A percentile compares a stretch with the other conserved stretches of the same genome.
phyloP scores from a whole-genome alignment of 2,797 vertebrate species.

The Spinus olivaceus region DNA sequence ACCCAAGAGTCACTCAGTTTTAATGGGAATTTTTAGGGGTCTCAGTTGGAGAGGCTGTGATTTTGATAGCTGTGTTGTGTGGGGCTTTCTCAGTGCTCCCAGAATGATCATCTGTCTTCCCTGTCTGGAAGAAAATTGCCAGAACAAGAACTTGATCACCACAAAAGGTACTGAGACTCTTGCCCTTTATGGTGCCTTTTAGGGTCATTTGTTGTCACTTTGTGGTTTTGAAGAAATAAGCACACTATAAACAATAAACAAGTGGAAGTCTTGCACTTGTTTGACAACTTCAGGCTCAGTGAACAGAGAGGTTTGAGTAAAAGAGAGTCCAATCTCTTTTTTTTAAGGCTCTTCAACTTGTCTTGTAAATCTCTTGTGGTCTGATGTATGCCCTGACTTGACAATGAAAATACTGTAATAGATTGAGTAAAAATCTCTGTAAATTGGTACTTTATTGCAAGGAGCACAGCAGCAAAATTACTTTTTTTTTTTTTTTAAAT shows the following conservation, averaged over 20 bases:
- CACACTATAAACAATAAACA: conserved; percentile 7
- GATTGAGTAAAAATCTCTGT: neutral
- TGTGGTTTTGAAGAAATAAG: conserved; percentile 1
- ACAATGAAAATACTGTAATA: neutral
- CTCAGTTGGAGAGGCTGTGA: neutral
- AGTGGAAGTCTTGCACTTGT: conserved; percentile 4
- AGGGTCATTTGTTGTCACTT: conserved; percentile 32
- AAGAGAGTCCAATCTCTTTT: neutral
- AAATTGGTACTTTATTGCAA: neutral
- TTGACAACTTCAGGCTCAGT: neutral
- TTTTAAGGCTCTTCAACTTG: conserved; percentile 2
- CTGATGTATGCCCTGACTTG: conserved; percentile 24
- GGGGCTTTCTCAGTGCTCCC: neutral
- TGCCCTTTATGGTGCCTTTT: conserved; percentile 30
- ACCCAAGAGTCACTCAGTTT: neutral
- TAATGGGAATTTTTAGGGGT: conserved; percentile 7
- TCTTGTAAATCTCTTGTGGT: conserved; percentile 25
- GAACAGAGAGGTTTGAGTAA: neutral
- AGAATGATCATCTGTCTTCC: conserved; percentile 16
- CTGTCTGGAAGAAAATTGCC: neutral
- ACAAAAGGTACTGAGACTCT: neutral
- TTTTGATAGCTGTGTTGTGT: neutral
- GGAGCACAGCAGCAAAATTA: neutral
- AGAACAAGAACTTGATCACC: conserved; percentile 25
- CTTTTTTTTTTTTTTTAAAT: neutral